Evolutionary conservation across 2,888 invertebrate genomes (phyloP), one percentile per base, ranked within the genome.

Genomic region (Norana najaformis): DNA sequence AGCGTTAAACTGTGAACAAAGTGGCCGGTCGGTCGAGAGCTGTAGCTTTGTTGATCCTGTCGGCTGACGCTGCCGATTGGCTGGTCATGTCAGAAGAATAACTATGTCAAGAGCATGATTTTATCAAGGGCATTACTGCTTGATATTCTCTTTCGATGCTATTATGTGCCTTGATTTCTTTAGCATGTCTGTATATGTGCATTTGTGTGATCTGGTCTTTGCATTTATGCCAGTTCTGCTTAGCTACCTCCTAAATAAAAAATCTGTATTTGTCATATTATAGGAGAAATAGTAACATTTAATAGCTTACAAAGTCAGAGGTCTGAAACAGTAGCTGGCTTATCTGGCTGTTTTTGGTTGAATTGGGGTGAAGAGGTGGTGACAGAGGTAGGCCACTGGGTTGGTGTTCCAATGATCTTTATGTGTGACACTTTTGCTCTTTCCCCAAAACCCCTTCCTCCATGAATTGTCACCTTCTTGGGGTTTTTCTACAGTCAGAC

Each of bases 101-200:
- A 47, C 47, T 47, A 47, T 47, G 47, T 47, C 47, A 47, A 69
- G 69, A 69, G 69, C 6, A 69, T 69, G 69, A n/a, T 69, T 69
- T 69, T 69, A 69, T n/a, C 69, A 69, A 69, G 69, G 47, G 69
- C 69, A 69, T 69, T 30, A 69, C 69, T n/a, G 69, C 69, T n/a
- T 16, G 69, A 69, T 69, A 69, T n/a, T n/a, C n/a, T n/a, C n/a
- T 69, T n/a, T 13, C 3, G 53, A 41, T 20, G 18, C 18, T 41
- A 41, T 53, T 53, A n/a, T 69, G 69, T n/a, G 69, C n/a, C 69
- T 69, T 69, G n/a, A 69, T 69, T 69, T 69, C 69, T 69, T 30
- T 69, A 69, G 69, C 11, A 11, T n/a, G n/a, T n/a, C 8, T 69
- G 30, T 69, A 69, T 8, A 11, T n/a, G 69, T 69, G n/a, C n/a